phyloP scores from a whole-genome alignment of 2,888 invertebrate genomes.

The Diaphora mendica region DNA sequence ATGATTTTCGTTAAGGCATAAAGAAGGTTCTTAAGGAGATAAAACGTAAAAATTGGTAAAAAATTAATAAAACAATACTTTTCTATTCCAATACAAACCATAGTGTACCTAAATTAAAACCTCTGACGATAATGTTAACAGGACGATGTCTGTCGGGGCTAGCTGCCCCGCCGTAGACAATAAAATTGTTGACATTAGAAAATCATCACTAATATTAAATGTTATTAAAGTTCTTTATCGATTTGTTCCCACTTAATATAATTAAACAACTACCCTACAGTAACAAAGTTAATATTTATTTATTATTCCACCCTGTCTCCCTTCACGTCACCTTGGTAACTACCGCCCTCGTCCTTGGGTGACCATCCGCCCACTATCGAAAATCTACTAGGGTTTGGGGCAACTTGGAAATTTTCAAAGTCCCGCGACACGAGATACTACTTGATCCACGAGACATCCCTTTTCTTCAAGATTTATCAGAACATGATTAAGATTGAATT shows the following conservation, averaged over 20 bases:
- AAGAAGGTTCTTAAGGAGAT: too few relatives aligned
- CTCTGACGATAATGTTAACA: too few relatives aligned
- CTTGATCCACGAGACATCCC: too few relatives aligned
- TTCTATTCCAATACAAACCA: too few relatives aligned
- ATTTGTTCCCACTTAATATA: conserved; percentile 7
- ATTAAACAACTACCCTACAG: conserved; percentile 7
- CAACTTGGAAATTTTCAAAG: not conserved
- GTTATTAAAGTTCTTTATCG: conserved; percentile 5
- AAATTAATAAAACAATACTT: too few relatives aligned
- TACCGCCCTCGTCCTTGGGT: conserved; percentile 36
- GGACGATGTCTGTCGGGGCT: too few relatives aligned
- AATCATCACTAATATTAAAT: not conserved
- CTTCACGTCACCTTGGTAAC: conserved; percentile 35
- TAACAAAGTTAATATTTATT: conserved; percentile 5
- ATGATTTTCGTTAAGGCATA: too few relatives aligned
- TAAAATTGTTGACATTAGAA: too few relatives aligned
- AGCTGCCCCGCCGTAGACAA: too few relatives aligned
- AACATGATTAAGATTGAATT: not conserved
- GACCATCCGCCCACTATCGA: conserved; percentile 45
- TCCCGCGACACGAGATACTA: not conserved
- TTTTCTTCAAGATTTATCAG: not conserved
- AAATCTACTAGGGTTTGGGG: not conserved
- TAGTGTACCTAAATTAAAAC: too few relatives aligned
- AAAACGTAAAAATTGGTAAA: too few relatives aligned
- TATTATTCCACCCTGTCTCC: conserved; percentile 51